Evolutionary conservation across 1,140 invertebrate species (phyloP), one percentile per base, ranked within the genome.

Genomic region (Procambarus virginalis): DNA sequence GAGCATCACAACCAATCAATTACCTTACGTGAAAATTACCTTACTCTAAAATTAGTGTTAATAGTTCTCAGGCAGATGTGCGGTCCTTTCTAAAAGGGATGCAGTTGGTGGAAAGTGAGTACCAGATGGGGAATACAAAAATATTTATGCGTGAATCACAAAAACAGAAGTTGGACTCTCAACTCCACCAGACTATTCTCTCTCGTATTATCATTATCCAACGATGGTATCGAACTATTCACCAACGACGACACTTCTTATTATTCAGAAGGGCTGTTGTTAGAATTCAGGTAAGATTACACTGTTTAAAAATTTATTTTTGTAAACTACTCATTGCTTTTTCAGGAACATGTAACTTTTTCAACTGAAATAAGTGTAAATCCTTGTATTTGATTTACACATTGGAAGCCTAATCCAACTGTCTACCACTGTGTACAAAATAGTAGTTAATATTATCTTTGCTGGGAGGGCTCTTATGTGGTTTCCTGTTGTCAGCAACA

Each of bases 61-160:
- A 68, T 64, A 95, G 97, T 93, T 97, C 96, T 2, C 96, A 97
- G 93, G 94, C 94, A 64, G 97, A 98, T 93, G 96, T 99, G 10
- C 94, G 96, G 86, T 95, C 96, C 91, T 98, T 98, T 93, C 94
- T 99, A 5, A 94, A 96, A 2, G 96, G 96, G 0, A 95, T 98
- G 88, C 96, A 97, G 93, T 95, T 98, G 75, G 97, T 98, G 93
- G 94, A 96, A 73, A 97, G 97, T 93, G 98, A 99, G 94, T 98
- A 98, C 94, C 98, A 99, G 94, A 95, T 99, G 83, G 98, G 97
- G 93, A 94, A 95, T 45, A 97, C 96, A 3, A 99, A 99, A 95
- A 97, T 99, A 68, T 99, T 99, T 93, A 95, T 99, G 94, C 95
- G 98, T 73, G 98, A 99, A 93, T 97, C 97, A n/a, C 98, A 99